A percentile compares a stretch with the other conserved stretches of the same genome.
phyloP scores from a whole-genome alignment of 1,140 invertebrate species.

The Lasioglossum baleicum region DNA sequence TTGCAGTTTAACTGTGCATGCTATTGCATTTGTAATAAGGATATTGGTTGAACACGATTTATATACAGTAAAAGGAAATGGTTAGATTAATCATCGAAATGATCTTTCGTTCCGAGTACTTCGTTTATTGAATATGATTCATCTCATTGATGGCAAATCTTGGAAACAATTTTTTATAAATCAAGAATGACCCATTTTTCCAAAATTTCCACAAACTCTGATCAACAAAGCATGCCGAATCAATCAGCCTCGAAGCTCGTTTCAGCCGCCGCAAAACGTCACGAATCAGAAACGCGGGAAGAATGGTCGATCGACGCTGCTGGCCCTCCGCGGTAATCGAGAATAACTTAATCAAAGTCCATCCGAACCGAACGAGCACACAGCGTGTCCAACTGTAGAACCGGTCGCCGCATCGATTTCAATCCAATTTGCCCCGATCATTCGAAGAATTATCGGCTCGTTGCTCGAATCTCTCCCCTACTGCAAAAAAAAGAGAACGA shows the following conservation, averaged over 20 bases:
- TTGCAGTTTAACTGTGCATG: too few relatives aligned
- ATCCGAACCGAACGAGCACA: not conserved
- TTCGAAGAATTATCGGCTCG: slow-evolving; percentile 15
- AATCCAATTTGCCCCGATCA: slow-evolving; percentile 25
- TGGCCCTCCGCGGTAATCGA: not conserved
- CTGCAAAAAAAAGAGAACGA: not conserved
- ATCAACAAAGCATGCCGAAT: too few relatives aligned
- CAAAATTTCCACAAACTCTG: too few relatives aligned
- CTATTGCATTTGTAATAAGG: too few relatives aligned
- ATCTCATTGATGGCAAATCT: too few relatives aligned
- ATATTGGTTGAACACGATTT: too few relatives aligned
- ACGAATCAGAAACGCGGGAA: not conserved
- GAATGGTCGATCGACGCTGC: not conserved
- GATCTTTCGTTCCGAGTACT: too few relatives aligned
- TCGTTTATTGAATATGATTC: too few relatives aligned
- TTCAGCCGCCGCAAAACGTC: not conserved
- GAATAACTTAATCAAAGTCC: slow-evolving; percentile 15
- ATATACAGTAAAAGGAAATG: too few relatives aligned
- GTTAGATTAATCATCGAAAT: too few relatives aligned
- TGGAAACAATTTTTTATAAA: too few relatives aligned
- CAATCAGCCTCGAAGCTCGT: not conserved
- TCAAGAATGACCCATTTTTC: too few relatives aligned
- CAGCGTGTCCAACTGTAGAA: not conserved
- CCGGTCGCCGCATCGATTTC: slow-evolving; percentile 14
- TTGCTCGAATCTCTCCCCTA: not conserved